Evolutionary conservation across 2,797 vertebrate genomes (phyloP).

Genomic region (Epinephelus malabaricus): DNA sequence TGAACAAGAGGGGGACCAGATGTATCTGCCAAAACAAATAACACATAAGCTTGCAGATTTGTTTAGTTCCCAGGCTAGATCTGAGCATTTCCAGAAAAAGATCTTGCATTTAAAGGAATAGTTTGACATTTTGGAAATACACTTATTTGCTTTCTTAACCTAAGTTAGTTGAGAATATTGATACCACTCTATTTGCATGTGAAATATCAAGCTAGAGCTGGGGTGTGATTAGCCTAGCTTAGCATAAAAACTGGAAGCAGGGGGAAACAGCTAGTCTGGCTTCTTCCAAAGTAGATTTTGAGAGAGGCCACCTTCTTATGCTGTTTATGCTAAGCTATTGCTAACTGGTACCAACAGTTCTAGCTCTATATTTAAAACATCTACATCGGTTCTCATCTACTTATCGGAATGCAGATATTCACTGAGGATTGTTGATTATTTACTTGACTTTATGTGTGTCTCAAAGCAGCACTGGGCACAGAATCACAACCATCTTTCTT

Average conservation of each 20-base stretch:
- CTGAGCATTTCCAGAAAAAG: background rate
- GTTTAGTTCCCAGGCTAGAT: no score
- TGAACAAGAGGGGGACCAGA: no score
- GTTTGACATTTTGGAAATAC: background rate
- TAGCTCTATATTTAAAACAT: background rate
- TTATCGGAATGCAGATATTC: background rate
- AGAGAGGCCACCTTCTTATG: no score
- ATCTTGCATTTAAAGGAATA: background rate
- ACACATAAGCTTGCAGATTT: no score
- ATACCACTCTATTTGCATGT: no score
- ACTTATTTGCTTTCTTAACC: background rate
- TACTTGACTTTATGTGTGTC: background rate
- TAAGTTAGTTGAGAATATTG: background rate
- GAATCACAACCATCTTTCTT: background rate
- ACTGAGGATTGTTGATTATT: background rate
- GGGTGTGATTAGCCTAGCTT: slow-evolving; percentile 5
- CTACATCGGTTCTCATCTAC: no score
- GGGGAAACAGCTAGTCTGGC: no score
- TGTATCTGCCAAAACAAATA: no score
- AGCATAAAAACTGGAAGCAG: background rate
- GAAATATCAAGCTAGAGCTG: no score
- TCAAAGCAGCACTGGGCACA: background rate
- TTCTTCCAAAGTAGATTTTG: no score
- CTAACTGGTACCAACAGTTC: background rate
- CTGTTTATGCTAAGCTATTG: background rate